Conservation (phyloP, 2,888 invertebrate genomes). For the Euplexia lucipara region DNA sequence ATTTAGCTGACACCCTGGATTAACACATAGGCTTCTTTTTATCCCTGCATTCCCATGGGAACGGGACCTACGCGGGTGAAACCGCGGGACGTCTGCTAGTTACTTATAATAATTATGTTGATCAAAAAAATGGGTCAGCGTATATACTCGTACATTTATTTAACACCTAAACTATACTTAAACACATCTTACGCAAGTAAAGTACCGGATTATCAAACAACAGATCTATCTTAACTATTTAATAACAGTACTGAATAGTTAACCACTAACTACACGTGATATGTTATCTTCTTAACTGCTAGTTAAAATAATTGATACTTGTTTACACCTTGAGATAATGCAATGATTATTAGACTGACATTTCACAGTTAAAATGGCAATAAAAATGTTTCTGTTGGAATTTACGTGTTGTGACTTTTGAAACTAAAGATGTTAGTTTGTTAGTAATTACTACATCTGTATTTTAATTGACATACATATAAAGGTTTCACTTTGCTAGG, state of each 20-base stretch:
- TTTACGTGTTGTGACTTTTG: neutral
- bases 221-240: constrained; percentile 48
- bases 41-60: no score
- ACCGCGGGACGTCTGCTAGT: no score
- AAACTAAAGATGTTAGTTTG: constrained; percentile 16
- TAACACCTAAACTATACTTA: constrained; percentile 3
- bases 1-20: no score
- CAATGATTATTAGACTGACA: constrained; percentile 48
- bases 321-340: constrained; percentile 64
- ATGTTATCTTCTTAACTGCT: constrained; percentile 48
- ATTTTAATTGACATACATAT: neutral
- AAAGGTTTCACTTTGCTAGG: neutral
- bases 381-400: neutral
- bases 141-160: neutral
- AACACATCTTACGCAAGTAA: constrained; percentile 39
- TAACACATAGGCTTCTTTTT: no score
- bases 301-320: constrained; percentile 57
- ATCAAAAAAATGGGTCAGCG: neutral
- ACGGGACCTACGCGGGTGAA: no score
- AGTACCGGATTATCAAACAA: constrained; percentile 32
- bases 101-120: no score
- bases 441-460: constrained; percentile 20
- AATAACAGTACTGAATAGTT: constrained; percentile 44
- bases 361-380: constrained; percentile 34
- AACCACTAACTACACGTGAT: constrained; percentile 37